phyloP scores from a whole-genome alignment of 2,888 invertebrate genomes.

The Empis stercorea region DNA sequence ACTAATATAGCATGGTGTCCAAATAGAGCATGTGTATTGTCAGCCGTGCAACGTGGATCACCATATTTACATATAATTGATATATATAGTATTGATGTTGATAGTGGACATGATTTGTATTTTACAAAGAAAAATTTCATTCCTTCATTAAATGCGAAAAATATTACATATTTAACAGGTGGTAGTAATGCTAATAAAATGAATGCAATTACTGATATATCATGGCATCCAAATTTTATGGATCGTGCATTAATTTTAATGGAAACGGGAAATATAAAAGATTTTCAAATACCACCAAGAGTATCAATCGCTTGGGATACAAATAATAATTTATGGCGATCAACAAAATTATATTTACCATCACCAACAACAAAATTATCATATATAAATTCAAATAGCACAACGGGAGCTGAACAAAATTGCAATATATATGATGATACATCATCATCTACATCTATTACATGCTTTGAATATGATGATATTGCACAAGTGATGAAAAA shows the following conservation, averaged over 20 bases:
- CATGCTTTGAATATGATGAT: slow-evolving; percentile 34
- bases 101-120: slow-evolving; percentile 57
- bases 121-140: slow-evolving; percentile 57
- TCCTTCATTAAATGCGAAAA: slow-evolving; percentile 21
- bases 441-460: slow-evolving; percentile 3
- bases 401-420: background rate
- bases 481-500: slow-evolving; percentile 54
- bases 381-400: background rate
- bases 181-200: slow-evolving; percentile 18
- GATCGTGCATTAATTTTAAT: slow-evolving; percentile 30
- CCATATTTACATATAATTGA: slow-evolving; percentile 69
- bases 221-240: slow-evolving; percentile 75
- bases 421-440: background rate
- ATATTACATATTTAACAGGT: background rate
- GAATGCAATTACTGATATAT: slow-evolving; percentile 52
- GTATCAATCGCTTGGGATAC: slow-evolving; percentile 30
- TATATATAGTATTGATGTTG: slow-evolving; percentile 63
- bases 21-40: slow-evolving; percentile 61
- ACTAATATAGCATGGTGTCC: slow-evolving; percentile 79
- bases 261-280: slow-evolving; percentile 26
- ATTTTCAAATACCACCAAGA: slow-evolving; percentile 29
- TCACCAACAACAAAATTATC: background rate
- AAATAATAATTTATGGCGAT: slow-evolving; percentile 21
- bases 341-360: background rate
- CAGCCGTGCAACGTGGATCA: slow-evolving; percentile 69